These are phyloP conservation scores for Ariolimax columbianus DNA, from an alignment of 2,888 invertebrate genomes.

Conservation along the genomic window DNA sequence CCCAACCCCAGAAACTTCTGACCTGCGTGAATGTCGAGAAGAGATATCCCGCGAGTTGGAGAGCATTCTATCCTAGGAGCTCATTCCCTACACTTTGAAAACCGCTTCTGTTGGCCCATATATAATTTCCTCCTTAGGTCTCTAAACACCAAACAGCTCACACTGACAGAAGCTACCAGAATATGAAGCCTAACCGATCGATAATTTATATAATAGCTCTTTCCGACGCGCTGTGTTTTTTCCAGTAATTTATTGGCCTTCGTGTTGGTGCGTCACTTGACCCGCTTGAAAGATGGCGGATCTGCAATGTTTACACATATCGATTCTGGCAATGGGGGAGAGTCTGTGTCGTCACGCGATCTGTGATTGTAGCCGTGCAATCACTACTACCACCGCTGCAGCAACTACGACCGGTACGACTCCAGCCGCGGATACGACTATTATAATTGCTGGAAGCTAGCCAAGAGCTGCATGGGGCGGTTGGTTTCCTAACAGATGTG, in stretches of 20 bases:
- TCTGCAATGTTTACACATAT: constrained; percentile 37
- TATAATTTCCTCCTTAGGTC: too few species aligned
- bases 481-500: neutral
- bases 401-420: too few species aligned
- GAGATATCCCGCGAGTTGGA: too few species aligned
- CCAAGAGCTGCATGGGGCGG: neutral
- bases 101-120: too few species aligned
- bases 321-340: neutral
- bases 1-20: too few species aligned
- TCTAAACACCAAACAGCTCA: neutral
- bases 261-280: constrained; percentile 35
- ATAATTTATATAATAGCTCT: neutral
- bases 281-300: constrained; percentile 34
- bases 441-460: constrained; percentile 1
- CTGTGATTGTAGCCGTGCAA: neutral
- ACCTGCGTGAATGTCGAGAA: too few species aligned
- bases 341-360: constrained; percentile 15
- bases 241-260: constrained; percentile 7
- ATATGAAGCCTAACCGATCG: neutral
- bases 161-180: neutral
- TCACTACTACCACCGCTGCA: neutral
- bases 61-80: too few species aligned
- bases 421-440: neutral
- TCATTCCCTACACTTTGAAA: too few species aligned
- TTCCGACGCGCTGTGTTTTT: neutral